phyloP scores from a whole-genome alignment of 2,113 vertebrate genomes.

The Bos javanicus region DNA sequence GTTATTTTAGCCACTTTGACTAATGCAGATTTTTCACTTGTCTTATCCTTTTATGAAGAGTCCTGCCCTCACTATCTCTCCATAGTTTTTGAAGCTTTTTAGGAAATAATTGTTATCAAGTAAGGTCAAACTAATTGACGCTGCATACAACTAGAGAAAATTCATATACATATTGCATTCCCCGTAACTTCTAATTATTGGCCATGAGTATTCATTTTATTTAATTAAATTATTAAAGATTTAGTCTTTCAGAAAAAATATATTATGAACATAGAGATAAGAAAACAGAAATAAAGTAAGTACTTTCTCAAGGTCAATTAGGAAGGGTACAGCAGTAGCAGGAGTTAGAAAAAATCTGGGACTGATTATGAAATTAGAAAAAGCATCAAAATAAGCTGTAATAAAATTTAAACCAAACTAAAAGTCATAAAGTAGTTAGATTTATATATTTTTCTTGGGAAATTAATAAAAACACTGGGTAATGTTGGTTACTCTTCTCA shows the following conservation, averaged over 20 bases:
- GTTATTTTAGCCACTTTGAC: not conserved
- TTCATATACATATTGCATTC: not conserved
- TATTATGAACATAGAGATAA: not conserved
- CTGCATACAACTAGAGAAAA: not conserved
- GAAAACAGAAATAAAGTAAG: not conserved
- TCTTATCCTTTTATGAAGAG: not conserved
- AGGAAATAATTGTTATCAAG: not conserved
- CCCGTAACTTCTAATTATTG: not conserved
- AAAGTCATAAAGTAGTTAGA: not conserved
- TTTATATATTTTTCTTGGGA: not conserved
- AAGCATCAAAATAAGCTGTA: not conserved
- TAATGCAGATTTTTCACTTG: not conserved
- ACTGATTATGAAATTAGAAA: not conserved
- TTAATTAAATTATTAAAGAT: not conserved
- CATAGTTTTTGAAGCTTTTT: not conserved
- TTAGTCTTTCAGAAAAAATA: not conserved
- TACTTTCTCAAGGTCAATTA: not conserved
- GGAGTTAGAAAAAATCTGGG: not conserved
- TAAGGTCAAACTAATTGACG: not conserved
- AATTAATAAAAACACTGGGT: not conserved
- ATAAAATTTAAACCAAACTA: not conserved
- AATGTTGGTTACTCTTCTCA: not conserved
- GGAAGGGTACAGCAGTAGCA: not conserved
- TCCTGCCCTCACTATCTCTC: not conserved
- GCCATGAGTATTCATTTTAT: not conserved